Percentiles rank a stretch among this genome's conserved stretches.
Evolutionary conservation across 1,140 invertebrate genomes (phyloP).

Genomic region (Eriocheir sinensis): DNA sequence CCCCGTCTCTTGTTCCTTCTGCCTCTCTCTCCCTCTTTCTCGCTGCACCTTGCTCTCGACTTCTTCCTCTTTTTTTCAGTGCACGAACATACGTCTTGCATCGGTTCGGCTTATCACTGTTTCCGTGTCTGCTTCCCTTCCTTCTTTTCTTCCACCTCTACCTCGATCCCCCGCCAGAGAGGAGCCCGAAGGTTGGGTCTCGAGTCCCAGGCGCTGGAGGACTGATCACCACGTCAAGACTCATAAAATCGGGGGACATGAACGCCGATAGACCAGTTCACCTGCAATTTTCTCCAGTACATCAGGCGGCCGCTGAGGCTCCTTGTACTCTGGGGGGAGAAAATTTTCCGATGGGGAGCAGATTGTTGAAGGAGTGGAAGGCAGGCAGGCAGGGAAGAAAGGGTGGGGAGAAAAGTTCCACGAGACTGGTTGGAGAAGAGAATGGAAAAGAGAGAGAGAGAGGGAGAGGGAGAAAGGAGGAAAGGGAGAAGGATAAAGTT

Average conservation of each 20-base stretch:
- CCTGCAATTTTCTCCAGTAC: conserved; percentile 42
- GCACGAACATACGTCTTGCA: background rate
- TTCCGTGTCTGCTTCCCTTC: background rate
- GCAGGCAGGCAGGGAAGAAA: too few species aligned
- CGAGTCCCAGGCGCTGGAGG: background rate
- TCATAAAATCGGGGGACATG: conserved; percentile 26
- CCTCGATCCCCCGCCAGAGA: background rate
- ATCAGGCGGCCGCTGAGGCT: background rate
- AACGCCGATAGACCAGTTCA: background rate
- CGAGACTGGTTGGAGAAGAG: too few species aligned
- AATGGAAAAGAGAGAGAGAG: background rate
- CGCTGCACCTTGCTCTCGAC: too few species aligned
- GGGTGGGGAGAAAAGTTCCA: too few species aligned
- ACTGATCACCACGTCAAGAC: conserved; percentile 17
- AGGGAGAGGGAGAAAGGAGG: background rate
- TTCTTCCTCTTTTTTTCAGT: too few species aligned
- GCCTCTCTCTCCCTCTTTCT: background rate
- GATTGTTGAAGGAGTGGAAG: too few species aligned
- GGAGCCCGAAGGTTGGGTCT: too few species aligned
- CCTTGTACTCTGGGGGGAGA: background rate
- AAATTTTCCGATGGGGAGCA: background rate
- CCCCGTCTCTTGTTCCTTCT: background rate
- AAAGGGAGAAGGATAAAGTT: background rate
- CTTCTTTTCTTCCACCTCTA: background rate
- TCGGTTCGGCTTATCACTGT: background rate